Evolutionary conservation across 2,888 invertebrate genomes (phyloP), one percentile per base, ranked within the genome.

Genomic region (Pterostichus madidus): DNA sequence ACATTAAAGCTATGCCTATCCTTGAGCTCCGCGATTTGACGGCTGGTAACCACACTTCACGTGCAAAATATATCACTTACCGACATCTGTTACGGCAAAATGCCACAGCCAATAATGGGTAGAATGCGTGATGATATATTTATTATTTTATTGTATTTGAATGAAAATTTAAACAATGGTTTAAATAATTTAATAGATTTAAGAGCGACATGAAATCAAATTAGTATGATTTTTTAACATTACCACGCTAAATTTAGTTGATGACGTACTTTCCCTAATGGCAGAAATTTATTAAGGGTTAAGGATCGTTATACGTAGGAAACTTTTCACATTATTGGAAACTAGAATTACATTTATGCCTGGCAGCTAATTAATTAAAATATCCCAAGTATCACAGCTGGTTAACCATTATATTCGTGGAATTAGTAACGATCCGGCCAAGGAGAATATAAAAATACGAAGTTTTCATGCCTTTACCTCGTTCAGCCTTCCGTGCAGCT

Each of bases 301-400:
- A 32, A 52, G 75, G 52, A 49, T 75, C 52, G 52, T 49, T 52
- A 44, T 75, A 31, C 52, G 32, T 52, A 49, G 52, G 0, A 75
- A 75, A 75, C 52, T 75, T 75, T 75, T 52, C 75, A 52, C 75
- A 75, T 75, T 75, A 75, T 75, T 75, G 75, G 75, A 75, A 75
- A 75, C 75, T 75, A 75, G 52, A 75, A 52, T 75, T 32, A 75
- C 75, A 75, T 75, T 75, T 52, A 75, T 49, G 75, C 32, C 75
- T 75, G 75, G 35, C 75, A 75, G 75, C 49, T 75, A 75, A 75
- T 75, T 75, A 49, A 75, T 75, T 75, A 75, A 75, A 75, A 75
- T 75, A 75, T 75, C 52, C 32, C 6, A 44, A 52, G 49, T 75
- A 75, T 49, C 49, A 75, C 31, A 75, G 52, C 31, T 75, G 75